These are phyloP conservation scores for Triplophysa yarkandensis DNA, from an alignment of 2,797 vertebrate species.

Conservation along the genomic window DNA sequence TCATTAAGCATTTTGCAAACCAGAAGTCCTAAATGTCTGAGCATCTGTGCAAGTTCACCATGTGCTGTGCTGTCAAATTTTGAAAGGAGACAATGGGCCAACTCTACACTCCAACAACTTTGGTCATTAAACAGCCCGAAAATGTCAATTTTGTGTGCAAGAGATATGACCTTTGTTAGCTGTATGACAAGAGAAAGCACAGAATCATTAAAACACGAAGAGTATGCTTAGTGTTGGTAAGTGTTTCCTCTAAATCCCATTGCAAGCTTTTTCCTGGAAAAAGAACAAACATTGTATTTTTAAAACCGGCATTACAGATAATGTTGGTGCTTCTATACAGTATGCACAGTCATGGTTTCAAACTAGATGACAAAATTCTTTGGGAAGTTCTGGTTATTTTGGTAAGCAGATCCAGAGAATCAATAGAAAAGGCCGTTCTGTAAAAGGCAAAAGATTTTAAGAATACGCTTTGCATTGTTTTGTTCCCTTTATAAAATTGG, in stretches of 20 bases:
- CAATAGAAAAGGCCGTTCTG: too few relatives aligned
- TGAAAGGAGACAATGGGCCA: slow-evolving; percentile 7
- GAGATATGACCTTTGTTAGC: not conserved
- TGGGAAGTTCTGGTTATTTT: not conserved
- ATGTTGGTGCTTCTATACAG: too few relatives aligned
- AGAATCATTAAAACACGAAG: not conserved
- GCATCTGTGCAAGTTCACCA: slow-evolving; percentile 40
- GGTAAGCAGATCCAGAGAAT: not conserved
- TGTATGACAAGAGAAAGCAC: not conserved
- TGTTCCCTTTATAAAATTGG: slow-evolving; percentile 5
- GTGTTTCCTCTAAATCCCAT: not conserved
- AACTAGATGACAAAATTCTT: not conserved
- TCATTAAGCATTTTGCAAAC: slow-evolving; percentile 35
- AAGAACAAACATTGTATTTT: not conserved
- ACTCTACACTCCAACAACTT: not conserved
- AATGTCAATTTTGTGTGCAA: not conserved
- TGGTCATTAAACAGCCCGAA: slow-evolving; percentile 21
- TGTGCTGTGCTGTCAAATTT: slow-evolving; percentile 25
- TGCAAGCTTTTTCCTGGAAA: not conserved
- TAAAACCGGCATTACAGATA: not conserved
- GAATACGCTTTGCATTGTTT: not conserved
- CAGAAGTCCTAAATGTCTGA: slow-evolving; percentile 33
- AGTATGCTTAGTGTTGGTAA: not conserved
- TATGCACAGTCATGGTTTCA: too few relatives aligned
- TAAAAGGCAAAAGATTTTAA: not conserved